These are phyloP conservation scores for Ficedula albicollis DNA, from an alignment of 2,797 vertebrate species.

Conservation along the genomic window DNA sequence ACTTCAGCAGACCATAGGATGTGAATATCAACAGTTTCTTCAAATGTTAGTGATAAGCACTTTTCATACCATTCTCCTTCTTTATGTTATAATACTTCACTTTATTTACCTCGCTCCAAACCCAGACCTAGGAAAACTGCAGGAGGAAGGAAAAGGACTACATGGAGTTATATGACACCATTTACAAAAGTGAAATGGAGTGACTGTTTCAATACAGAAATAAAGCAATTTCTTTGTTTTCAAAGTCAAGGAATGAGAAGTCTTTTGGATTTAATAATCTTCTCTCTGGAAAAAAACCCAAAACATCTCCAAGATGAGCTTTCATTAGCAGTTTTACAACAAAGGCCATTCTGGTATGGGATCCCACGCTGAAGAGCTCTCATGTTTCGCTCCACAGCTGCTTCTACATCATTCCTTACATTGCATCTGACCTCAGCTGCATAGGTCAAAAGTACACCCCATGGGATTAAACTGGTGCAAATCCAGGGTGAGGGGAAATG, in stretches of 20 bases:
- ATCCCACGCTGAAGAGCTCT: background rate
- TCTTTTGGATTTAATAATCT: background rate
- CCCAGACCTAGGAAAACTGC: background rate
- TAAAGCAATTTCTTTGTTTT: background rate
- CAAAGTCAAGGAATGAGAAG: background rate
- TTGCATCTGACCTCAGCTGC: background rate
- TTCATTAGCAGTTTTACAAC: background rate
- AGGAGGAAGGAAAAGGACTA: background rate
- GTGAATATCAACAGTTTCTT: background rate
- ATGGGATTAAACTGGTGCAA: background rate
- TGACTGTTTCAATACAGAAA: background rate
- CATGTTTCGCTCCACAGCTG: background rate
- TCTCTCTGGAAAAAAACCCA: background rate
- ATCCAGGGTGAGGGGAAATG: background rate
- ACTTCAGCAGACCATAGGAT: rapidly evolving
- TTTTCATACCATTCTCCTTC: rapidly evolving
- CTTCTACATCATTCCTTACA: background rate
- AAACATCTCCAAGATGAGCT: background rate
- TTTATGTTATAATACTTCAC: background rate
- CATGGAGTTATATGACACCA: background rate
- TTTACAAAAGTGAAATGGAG: background rate
- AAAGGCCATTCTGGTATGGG: background rate
- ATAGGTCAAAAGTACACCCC: background rate
- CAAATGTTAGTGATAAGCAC: background rate
- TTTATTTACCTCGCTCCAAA: background rate